phyloP scores from a whole-genome alignment of 1,140 invertebrate genomes.

The Rhysida immarginata region DNA sequence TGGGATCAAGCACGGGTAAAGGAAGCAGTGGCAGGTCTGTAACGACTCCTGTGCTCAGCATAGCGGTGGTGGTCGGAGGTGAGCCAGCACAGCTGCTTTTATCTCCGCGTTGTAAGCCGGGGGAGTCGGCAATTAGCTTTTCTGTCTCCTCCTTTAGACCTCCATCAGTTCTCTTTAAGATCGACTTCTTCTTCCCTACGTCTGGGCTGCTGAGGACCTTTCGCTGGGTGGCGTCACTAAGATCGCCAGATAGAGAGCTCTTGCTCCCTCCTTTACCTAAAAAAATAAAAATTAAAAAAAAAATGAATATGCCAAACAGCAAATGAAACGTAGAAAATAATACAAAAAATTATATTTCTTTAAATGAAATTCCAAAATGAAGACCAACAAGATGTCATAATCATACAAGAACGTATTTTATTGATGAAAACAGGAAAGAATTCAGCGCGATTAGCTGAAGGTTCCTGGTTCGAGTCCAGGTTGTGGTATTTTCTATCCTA shows the following conservation, averaged over 20 bases:
- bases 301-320: too few relatives aligned
- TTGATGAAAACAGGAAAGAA: too few relatives aligned
- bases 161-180: slow-evolving; percentile 56
- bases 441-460: too few relatives aligned
- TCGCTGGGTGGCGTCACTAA: slow-evolving; percentile 33
- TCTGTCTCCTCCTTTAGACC: slow-evolving; percentile 52
- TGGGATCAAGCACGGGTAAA: not conserved
- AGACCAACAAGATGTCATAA: too few relatives aligned
- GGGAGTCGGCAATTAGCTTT: slow-evolving; percentile 41
- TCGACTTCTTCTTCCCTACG: slow-evolving; percentile 44
- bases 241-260: slow-evolving; percentile 49
- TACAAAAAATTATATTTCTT: too few relatives aligned
- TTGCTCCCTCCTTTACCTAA: slow-evolving; percentile 38
- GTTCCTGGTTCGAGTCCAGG: too few relatives aligned
- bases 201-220: slow-evolving; percentile 36
- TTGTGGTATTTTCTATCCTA: too few relatives aligned
- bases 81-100: not conserved
- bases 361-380: too few relatives aligned
- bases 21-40: slow-evolving; percentile 2
- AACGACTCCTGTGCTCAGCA: not conserved
- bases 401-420: too few relatives aligned
- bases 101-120: not conserved
- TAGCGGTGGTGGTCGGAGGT: too few relatives aligned
- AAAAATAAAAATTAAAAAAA: not conserved
- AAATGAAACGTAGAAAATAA: too few relatives aligned